phyloP scores from a whole-genome alignment of 2,797 vertebrate species.

The Macropodus opercularis region DNA sequence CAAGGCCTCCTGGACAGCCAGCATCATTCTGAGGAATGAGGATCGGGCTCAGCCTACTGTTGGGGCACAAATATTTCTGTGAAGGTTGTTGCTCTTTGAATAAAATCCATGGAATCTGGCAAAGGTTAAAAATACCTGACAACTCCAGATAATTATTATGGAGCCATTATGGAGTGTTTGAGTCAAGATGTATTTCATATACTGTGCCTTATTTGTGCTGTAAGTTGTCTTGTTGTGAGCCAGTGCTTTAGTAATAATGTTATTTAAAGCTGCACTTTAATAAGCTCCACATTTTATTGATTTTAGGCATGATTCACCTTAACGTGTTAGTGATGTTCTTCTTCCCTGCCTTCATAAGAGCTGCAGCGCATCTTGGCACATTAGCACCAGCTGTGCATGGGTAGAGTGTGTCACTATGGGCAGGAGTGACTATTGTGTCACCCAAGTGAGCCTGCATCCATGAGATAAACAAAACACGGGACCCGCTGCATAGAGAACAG shows the following conservation, averaged over 20 bases:
- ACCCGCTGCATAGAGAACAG: neutral
- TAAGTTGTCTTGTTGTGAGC: no score
- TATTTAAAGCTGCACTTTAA: no score
- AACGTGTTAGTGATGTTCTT: neutral
- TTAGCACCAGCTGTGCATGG: neutral
- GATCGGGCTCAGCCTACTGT: slow-evolving; percentile 23
- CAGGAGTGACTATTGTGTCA: neutral
- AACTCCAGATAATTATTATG: neutral
- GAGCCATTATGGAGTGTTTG: neutral
- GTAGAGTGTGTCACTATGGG: neutral
- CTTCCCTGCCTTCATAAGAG: no score
- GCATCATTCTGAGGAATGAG: slow-evolving; percentile 48
- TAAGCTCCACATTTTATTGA: neutral
- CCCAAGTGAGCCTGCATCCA: neutral
- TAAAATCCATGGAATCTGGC: slow-evolving; percentile 4
- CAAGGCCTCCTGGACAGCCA: slow-evolving; percentile 47
- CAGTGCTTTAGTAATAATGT: no score
- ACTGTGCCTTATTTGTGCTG: no score
- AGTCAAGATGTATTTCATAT: neutral
- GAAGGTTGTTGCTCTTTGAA: neutral
- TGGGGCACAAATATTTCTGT: neutral
- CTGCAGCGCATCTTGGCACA: neutral
- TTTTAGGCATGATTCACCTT: no score
- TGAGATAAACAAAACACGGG: neutral
- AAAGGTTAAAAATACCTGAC: neutral